Evolutionary conservation across 2,113 vertebrate species (phyloP).

Genomic region (Amblyornis subalaris): DNA sequence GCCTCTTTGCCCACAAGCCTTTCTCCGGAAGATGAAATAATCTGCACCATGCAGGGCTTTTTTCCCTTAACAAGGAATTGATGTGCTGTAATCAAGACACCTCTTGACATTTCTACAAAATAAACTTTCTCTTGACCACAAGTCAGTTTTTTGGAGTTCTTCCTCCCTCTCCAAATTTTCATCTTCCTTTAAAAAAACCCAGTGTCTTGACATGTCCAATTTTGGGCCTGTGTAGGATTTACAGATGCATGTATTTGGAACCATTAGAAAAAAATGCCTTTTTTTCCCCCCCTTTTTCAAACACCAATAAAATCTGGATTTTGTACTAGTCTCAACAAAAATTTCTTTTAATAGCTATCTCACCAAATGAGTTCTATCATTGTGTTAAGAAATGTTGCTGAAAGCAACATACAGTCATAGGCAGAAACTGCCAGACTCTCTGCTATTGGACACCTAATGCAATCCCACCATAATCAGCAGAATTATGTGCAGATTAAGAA

Average conservation of each 20-base stretch:
- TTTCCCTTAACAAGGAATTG: neutral
- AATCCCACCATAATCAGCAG: neutral
- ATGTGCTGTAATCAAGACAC: neutral
- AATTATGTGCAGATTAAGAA: constrained; percentile 13
- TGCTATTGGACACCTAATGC: neutral
- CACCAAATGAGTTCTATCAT: neutral
- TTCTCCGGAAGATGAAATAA: neutral
- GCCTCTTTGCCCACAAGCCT: neutral
- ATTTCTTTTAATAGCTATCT: neutral
- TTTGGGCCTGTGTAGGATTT: neutral
- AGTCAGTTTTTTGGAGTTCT: neutral
- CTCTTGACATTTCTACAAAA: neutral
- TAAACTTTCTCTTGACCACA: neutral
- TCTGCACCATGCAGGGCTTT: neutral
- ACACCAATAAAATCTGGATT: neutral
- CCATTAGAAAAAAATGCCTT: fast-evolving
- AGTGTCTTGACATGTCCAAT: neutral
- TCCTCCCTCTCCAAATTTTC: neutral
- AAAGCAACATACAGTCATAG: neutral
- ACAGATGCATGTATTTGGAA: neutral
- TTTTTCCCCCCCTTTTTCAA: neutral
- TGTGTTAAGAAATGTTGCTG: constrained; percentile 5
- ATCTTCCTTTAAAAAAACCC: neutral
- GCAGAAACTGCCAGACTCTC: neutral
- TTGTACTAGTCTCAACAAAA: neutral